Evolutionary conservation across 2,888 invertebrate genomes (phyloP), one percentile per base, ranked within the genome.

Genomic region (Hyles lineata): DNA sequence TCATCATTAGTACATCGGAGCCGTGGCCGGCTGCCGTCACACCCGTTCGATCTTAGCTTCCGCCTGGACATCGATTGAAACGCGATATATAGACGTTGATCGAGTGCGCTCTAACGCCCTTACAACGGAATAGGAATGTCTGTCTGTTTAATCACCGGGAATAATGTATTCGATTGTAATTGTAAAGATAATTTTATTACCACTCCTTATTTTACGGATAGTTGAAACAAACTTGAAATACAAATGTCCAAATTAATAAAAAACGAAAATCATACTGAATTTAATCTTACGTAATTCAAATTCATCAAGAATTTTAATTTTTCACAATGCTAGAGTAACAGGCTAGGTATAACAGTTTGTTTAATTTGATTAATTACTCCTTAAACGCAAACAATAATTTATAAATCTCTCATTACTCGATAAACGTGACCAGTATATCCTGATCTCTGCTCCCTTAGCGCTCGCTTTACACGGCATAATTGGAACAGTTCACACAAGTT

Each of bases 61-160:
- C 67, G 67, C 23, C 50, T 43, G 67, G 67, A 50, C 50, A 67
- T 63, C 63, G 63, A 63, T 67, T 67, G 67, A 67, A 67, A 67
- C 50, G 1, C 67, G 50, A 50, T 50, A 60, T 60, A 67, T 25
- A 21, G 67, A 67, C 67, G 15, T 43, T 67, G 67, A 67, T 67
- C 67, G 67, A 67, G 50, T 61, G 61, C 61, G 19, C 61, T 61
- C 25, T 19, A 29, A 55, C 55, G 55, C 43, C 43, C 17, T 67
- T 21, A 50, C 15, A 43, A 11, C 67, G 1, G 8, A 35, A 21
- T 17, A 67, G 23, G 17, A 6, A 50, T 50, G 50, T 67, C 25
- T 67, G 43, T 43, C 50, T 50, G 23, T 62, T 32, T 61, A 29
- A 29, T 29, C 19, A 62, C n/a, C 0, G n/a, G 9, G n/a, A n/a